Base-by-base conservation (phyloP, 1,140 invertebrate genomes). In the Heliconius eleuchia region DNA sequence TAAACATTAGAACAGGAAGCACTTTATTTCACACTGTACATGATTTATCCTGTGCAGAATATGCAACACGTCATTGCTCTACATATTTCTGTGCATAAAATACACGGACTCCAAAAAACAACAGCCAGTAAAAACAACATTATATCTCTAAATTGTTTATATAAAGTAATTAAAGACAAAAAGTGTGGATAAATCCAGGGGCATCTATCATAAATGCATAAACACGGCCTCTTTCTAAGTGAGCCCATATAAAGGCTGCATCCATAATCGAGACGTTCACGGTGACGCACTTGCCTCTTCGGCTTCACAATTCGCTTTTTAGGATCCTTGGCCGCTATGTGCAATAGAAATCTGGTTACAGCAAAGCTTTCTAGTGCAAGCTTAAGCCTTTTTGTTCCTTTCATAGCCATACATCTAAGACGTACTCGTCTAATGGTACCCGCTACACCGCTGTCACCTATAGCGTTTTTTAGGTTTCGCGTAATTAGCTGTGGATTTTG, bases 51-150 rank as follows among this genome's bases (percentile, higher is more conserved):
- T n/a, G 87, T 87, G 80, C 87, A 91, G 42, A 89, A 80, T 84
- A 84, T 77, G 76, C 89, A 91, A 86, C 86, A 89, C 85, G 86
- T 80, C 30, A 87, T 57, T 30, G 84, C 86, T 80, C 84, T 87
- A 78, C 86, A 88, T 27, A 87, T 46, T 77, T 90, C 87, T 72
- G 83, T 82, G 42, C 80, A 80, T 18, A 90, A 82, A 74, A 91
- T 84, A 83, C 88, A 91, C 18, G 90, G 89, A 80, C 85, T 87
- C 87, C 87, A 90, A 23, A 90, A 82, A 37, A 84, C 77, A 13
- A 83, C 85, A n/a, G 88, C 89, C 9, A 91, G 74, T 37, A 88
- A 72, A 80, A 91, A 89, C 34, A 89, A 78, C 46, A 86, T 18
- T 55, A 91, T 71, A 81, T 89, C 84, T 4, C 80, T 83, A 80